Evolutionary conservation across 2,797 vertebrate genomes (phyloP).

Genomic region (Mallotus villosus): DNA sequence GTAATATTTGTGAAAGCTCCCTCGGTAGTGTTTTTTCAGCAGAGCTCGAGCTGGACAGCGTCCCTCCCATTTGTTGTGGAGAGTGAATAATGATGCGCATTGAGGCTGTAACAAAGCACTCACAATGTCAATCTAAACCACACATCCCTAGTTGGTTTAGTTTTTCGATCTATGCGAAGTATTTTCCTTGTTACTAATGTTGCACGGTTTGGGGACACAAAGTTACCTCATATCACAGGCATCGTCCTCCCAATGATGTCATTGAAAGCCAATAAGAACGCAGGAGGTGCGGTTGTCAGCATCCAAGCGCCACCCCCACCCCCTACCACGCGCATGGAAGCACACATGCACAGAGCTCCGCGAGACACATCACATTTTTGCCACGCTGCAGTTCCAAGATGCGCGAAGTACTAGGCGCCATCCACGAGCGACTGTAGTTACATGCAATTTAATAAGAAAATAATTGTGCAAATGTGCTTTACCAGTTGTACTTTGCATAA

Average conservation of each 20-base stretch:
- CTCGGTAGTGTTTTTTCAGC: constrained; percentile 45
- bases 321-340: constrained; percentile 51
- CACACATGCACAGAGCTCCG: constrained; percentile 60
- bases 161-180: neutral
- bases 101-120: neutral
- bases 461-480: no score
- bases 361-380: constrained; percentile 67
- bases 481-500: no score
- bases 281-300: constrained; percentile 35
- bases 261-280: constrained; percentile 75
- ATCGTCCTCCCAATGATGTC: constrained; percentile 73
- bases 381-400: constrained; percentile 47
- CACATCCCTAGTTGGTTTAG: neutral
- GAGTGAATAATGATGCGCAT: neutral
- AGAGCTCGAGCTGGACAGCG: constrained; percentile 54
- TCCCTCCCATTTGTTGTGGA: constrained; percentile 27
- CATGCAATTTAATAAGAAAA: no score
- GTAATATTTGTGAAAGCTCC: neutral
- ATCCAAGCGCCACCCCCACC: constrained; percentile 55
- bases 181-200: neutral
- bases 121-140: neutral
- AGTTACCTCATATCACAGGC: constrained; percentile 41
- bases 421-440: no score
- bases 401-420: constrained; percentile 9
- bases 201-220: constrained; percentile 6